Conservation (phyloP, 1,140 invertebrate species). For the Hydropsyche tenuis region DNA sequence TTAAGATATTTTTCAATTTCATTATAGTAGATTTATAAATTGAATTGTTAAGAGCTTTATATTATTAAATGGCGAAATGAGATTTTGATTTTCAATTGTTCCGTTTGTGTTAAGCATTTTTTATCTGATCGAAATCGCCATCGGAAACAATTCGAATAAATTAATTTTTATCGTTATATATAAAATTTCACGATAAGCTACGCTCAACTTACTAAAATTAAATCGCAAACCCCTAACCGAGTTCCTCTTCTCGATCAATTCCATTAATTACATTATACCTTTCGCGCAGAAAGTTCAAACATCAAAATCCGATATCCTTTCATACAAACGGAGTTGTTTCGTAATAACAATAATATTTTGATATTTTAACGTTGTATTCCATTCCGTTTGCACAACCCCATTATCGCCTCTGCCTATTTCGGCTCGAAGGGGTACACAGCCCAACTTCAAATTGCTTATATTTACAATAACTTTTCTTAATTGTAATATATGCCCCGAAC, state of each 20-base stretch:
- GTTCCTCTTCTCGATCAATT: not conserved
- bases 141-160: not conserved
- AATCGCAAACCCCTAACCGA: not conserved
- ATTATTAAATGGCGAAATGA: no score
- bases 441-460: no score
- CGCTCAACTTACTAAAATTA: not conserved
- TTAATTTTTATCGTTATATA: no score
- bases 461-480: no score
- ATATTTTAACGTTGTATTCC: not conserved
- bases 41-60: no score
- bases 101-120: not conserved
- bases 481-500: no score
- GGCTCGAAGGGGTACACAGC: no score
- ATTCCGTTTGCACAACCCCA: not conserved
- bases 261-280: not conserved
- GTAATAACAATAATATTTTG: not conserved
- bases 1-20: not conserved
- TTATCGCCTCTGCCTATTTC: no score
- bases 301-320: no score
- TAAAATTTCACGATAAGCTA: no score
- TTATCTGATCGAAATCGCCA: constrained; percentile 8
- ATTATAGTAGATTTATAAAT: no score
- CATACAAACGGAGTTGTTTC: not conserved
- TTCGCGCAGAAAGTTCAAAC: not conserved
- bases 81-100: no score